Evolutionary conservation across 2,888 invertebrate genomes (phyloP), one percentile per base, ranked within the genome.

Genomic region (Neoaliturus tenellus): DNA sequence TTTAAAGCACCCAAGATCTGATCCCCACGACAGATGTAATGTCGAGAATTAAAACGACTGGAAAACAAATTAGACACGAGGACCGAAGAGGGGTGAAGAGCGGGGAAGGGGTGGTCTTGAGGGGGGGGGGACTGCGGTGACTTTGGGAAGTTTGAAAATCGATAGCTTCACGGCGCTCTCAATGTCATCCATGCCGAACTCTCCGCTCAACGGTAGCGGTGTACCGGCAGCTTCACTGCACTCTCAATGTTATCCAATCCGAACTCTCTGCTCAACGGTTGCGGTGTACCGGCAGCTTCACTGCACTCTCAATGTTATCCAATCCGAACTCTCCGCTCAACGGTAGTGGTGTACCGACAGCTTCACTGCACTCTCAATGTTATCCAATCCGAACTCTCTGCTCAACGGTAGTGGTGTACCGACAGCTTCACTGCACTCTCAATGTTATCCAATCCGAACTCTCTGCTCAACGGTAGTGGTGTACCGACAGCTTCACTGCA

Each of bases 61-160:
- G 62, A 62, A 62, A 62, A 62, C 62, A 62, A 62, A 62, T 62
- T 62, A 62, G 62, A 31, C 62, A 0, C 20, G 28, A 62, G 62
- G 25, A 62, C 31, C 62, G 23, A 31, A 28, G 62, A 31, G 31
- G 28, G 62, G n/a, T n/a, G n/a, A n/a, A 6, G 44, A 23, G 55
- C 23, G 23, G 55, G 14, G 17, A 25, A 51, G 51, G 20, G 51
- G n/a, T 8, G 51, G 23, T 28, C 62, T n/a, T 28, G 62, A 25
- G 58, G 28, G 62, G 62, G 62, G 20, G 10, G 62, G 62, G 28
- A 31, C 62, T 62, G 62, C 62, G 62, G 62, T 62, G 62, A 62
- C 62, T 62, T 62, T 62, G 62, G 62, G 62, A 62, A 62, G 62
- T 62, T 62, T 62, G 62, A 62, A 62, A 62, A 62, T 62, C 62